phyloP scores from a whole-genome alignment of 2,797 vertebrate genomes.

The Catamblyrhynchus diadema region DNA sequence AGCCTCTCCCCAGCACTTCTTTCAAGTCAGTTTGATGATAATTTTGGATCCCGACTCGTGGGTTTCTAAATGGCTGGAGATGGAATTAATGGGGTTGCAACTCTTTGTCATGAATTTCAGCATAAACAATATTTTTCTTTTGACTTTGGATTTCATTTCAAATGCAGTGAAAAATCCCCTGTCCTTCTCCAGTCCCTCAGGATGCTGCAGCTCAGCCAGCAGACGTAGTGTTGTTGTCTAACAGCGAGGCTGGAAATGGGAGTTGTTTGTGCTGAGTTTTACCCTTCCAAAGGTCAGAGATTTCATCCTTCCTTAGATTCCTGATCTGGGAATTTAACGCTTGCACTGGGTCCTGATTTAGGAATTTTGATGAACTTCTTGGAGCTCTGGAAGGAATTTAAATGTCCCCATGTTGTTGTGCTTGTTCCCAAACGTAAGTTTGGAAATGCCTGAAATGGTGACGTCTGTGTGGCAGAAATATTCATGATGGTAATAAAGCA shows the following conservation, averaged over 20 bases:
- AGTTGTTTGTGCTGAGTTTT: slow-evolving; percentile 5
- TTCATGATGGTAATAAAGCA: neutral
- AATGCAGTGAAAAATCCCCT: neutral
- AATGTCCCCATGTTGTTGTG: neutral
- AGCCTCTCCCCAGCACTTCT: neutral
- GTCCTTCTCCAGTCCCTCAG: neutral
- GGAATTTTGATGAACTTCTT: neutral
- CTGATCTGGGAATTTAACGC: neutral
- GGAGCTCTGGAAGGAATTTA: neutral
- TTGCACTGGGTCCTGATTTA: neutral
- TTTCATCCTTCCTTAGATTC: neutral
- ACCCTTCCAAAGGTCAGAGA: slow-evolving; percentile 7
- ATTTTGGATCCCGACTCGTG: neutral
- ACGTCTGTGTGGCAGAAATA: neutral
- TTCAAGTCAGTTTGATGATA: neutral
- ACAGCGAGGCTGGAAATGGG: neutral
- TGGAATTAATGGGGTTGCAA: neutral
- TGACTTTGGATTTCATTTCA: neutral
- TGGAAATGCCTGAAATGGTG: neutral
- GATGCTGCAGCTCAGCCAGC: neutral
- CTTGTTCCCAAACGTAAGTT: neutral
- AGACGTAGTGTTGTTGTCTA: neutral
- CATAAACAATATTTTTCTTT: neutral
- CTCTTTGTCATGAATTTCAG: neutral
- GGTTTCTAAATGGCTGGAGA: neutral